Conservation (phyloP, 2,888 invertebrate species). For the Chloroclysta siterata region DNA sequence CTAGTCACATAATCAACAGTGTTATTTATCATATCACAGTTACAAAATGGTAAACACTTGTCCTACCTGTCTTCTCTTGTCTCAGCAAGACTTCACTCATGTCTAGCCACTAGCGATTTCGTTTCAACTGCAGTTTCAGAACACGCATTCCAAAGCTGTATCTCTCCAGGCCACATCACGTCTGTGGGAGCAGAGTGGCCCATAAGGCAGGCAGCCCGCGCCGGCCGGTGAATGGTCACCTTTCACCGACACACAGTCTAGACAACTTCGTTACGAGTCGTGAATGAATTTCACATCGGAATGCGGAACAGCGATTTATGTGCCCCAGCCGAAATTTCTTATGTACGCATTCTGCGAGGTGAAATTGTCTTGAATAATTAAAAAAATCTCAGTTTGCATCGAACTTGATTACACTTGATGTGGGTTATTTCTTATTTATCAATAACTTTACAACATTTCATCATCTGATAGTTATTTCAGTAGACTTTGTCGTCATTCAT, state of each 20-base stretch:
- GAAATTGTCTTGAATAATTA: constrained; percentile 69
- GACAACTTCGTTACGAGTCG: constrained; percentile 75
- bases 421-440: not conserved
- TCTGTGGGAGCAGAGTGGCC: constrained; percentile 65
- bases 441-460: too few species aligned
- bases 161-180: constrained; percentile 51
- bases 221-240: constrained; percentile 81
- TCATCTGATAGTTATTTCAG: too few species aligned
- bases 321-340: constrained; percentile 61
- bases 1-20: too few species aligned
- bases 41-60: not conserved
- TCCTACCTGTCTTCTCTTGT: not conserved
- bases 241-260: constrained; percentile 84
- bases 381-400: constrained; percentile 53
- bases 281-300: constrained; percentile 81
- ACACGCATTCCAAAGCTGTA: constrained; percentile 23
- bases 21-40: too few species aligned
- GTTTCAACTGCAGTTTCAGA: constrained; percentile 7
- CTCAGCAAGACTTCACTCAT: not conserved
- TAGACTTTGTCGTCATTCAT: too few species aligned
- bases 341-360: constrained; percentile 60
- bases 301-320: constrained; percentile 80
- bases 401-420: not conserved
- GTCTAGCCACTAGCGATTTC: not conserved
- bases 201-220: constrained; percentile 59